Base-by-base conservation (phyloP, 2,797 vertebrate species). In the Enteromius paludinosus region DNA sequence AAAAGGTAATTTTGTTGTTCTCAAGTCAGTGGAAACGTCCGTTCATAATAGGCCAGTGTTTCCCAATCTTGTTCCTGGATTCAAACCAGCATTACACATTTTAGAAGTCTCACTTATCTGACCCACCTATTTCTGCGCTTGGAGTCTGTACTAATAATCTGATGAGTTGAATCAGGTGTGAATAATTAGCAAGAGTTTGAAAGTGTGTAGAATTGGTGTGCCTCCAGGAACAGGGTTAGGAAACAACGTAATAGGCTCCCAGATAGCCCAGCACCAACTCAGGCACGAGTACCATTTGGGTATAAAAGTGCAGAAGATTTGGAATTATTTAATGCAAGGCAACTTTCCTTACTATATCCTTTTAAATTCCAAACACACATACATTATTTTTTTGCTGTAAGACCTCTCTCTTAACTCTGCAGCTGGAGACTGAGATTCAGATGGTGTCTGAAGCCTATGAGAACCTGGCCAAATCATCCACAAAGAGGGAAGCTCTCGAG, bases 371-470 rank as follows among this genome's bases (percentile, higher is more conserved):
- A 59, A 59, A 59, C 54, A 59, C 10, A 4, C 2, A 12, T 5
- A 5, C 1, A 12, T 12, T 25, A 12, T 59, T 25, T 23, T 23
- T 56, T 56, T 59, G 11, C 9, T 59, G 54, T 59, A 12, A 59
- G n/a, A 23, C 54, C n/a, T 56, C 54, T 18, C 20, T 18, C 68
- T 47, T 45, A 66, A 8, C 47, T 43, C 33, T 66, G 15, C 89
- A 99, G 98, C 90, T 99, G 94, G 98, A 99, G 90, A 97, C 96
- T 33, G 98, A 99, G 93, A 99, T 99, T 87, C 97, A 98, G 90
- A 94, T 97, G 87, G 97, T 99, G 81, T 99, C 98, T 0, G 98
- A 99, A 90, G 98, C 96, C 0, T 99, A 99, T 78, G 98, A 99
- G 91, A 99, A 97, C 90, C 93, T 99, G 72, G 97, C 97, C 35